Evolutionary conservation across 1,140 invertebrate genomes (phyloP).

Genomic region (Drosophila nebulosa): DNA sequence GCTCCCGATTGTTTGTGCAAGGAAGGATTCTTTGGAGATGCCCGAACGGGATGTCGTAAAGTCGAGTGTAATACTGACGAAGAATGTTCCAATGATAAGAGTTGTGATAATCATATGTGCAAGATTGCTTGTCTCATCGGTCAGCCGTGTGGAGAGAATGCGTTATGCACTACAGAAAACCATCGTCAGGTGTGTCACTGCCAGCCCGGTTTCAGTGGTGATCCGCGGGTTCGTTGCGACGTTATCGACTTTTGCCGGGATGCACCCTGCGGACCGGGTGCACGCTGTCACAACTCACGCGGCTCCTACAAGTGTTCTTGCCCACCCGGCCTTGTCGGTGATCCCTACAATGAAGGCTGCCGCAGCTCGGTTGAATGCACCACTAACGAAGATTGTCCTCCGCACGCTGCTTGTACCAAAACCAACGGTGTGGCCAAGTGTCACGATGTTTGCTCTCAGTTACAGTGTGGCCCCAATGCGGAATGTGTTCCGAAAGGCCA

Average conservation of each 20-base stretch:
- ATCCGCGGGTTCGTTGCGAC: constrained; percentile 86
- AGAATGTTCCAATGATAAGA: constrained; percentile 90
- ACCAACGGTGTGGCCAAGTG: constrained; percentile 88
- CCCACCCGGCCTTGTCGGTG: constrained; percentile 88
- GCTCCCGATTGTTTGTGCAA: constrained; percentile 88
- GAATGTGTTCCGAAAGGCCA: constrained; percentile 89
- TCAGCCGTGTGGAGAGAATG: constrained; percentile 91
- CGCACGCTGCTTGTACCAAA: constrained; percentile 87
- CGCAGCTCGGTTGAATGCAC: constrained; percentile 89
- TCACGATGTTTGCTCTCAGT: constrained; percentile 88
- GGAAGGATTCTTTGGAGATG: constrained; percentile 89
- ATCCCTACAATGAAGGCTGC: constrained; percentile 91
- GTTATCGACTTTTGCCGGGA: constrained; percentile 90
- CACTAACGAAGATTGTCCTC: constrained; percentile 89
- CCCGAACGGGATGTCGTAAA: constrained; percentile 88
- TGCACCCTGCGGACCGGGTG: constrained; percentile 90
- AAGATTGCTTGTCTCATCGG: constrained; percentile 90
- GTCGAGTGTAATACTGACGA: constrained; percentile 88
- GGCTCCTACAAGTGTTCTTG: constrained; percentile 92
- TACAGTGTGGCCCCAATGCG: constrained; percentile 90
- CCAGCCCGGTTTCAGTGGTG: constrained; percentile 92
- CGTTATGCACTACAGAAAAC: constrained; percentile 90
- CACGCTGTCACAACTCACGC: constrained; percentile 90
- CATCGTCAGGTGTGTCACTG: constrained; percentile 90
- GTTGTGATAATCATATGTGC: constrained; percentile 90